These are phyloP conservation scores for Podarcis cretensis DNA, from an alignment of 2,113 vertebrate genomes.

Conservation along the genomic window DNA sequence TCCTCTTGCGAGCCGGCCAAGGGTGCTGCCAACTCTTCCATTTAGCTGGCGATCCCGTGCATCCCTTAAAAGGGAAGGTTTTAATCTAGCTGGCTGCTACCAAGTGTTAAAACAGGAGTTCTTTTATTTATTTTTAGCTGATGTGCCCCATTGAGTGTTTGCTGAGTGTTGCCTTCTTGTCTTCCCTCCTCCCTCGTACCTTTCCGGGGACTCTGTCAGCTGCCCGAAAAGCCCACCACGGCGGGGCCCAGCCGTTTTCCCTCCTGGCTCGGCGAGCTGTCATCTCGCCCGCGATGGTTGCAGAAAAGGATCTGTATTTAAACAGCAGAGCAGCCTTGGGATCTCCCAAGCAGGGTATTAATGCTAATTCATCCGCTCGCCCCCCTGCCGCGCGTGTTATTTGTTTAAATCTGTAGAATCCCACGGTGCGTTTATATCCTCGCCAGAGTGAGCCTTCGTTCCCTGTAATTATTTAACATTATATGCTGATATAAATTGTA, in stretches of 20 bases:
- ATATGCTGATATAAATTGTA: constrained; percentile 97
- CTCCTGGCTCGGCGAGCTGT: constrained; percentile 64
- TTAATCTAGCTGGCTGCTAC: constrained; percentile 80
- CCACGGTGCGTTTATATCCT: constrained; percentile 98
- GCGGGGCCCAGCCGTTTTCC: background rate
- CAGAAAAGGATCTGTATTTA: constrained; percentile 87
- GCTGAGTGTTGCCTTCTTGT: constrained; percentile 22
- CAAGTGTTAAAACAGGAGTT: constrained; percentile 77
- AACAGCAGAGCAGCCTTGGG: constrained; percentile 82
- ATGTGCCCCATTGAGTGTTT: constrained; percentile 75
- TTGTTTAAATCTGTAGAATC: constrained; percentile 98
- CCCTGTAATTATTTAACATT: constrained; percentile 99
- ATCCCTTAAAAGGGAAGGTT: constrained; percentile 83
- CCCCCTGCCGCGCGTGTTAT: constrained; percentile 96
- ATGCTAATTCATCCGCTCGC: constrained; percentile 97
- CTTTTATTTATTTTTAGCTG: constrained; percentile 74
- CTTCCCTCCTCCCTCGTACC: background rate
- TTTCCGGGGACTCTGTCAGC: no score
- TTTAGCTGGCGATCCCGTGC: constrained; percentile 77
- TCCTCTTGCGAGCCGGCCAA: constrained; percentile 64
- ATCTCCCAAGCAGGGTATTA: constrained; percentile 97
- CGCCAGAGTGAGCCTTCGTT: constrained; percentile 92
- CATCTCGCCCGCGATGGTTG: constrained; percentile 77
- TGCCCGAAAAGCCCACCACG: no score
- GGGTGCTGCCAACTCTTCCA: constrained; percentile 79